Evolutionary conservation across 92 coral and sea anemone species (phyloP).

Genomic region (Plumapathes pennacea): DNA sequence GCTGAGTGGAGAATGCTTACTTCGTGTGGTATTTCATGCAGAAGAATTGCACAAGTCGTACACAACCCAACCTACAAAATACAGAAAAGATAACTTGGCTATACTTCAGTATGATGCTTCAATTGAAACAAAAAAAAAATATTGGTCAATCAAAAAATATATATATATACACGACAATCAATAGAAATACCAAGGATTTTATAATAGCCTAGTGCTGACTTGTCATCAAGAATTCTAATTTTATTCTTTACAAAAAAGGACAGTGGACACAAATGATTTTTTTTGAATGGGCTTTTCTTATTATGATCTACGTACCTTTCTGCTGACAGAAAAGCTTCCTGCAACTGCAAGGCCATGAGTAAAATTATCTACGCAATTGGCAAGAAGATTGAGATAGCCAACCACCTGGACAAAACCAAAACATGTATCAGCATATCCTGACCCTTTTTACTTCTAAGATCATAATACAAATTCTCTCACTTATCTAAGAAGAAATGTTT

Average conservation of each 20-base stretch:
- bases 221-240: no score
- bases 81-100: not conserved
- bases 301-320: slow-evolving; percentile 55
- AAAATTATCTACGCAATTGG: slow-evolving; percentile 91
- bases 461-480: no score
- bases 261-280: not conserved
- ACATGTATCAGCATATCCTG: no score
- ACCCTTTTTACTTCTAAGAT: no score
- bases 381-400: slow-evolving; percentile 90
- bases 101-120: no score
- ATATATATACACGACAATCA: no score
- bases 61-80: slow-evolving; percentile 84
- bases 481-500: slow-evolving; percentile 36
- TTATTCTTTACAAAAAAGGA: not conserved
- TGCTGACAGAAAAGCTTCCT: slow-evolving; percentile 94
- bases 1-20: no score
- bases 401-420: slow-evolving; percentile 55
- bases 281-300: no score
- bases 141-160: no score
- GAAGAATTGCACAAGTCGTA: slow-evolving; percentile 93
- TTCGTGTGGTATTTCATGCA: slow-evolving; percentile 99
- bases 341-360: slow-evolving; percentile 99
- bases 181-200: no score
- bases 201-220: no score
- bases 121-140: no score